Evolutionary conservation across 2,797 vertebrate species (phyloP), one percentile per base, ranked within the genome.

Genomic region (Acipenser ruthenus): DNA sequence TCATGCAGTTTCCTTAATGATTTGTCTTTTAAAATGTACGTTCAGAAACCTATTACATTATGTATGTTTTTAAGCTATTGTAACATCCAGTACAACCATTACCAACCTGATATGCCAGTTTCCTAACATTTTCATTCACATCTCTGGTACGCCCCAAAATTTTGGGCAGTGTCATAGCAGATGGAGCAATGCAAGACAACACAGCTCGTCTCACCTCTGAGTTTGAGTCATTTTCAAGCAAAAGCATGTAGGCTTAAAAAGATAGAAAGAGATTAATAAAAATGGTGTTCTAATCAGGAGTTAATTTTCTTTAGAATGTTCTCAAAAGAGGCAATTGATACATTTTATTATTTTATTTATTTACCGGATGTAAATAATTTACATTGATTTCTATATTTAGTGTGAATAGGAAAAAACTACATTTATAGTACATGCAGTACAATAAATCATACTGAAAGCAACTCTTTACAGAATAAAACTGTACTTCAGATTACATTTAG

Each of bases 221-320:
- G 71, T 95, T 97, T 0, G 87, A 84, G 71, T 99, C 96, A 63
- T 94, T 95, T 80, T 97, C 95, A 76, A 99, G 84, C 73, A 98
- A 81, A 48, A 77, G 77, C 79, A 77, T 74, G 74, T 96, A 99
- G 0, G 93, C 96, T 99, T 67, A 69, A 86, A 77, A 79, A 6
- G 55, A 49, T 37, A 64, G 6, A 6, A 47, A 50, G 47, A 70
- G n/a, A 47, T 0, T 12, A 4, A 63, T 1, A 5, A 56, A 72
- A 7, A 65, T 0, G 60, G 3, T 55, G n/a, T 55, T 55, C n/a
- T 55, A 55, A 55, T 55, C n/a, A 55, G n/a, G 53, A 6, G n/a
- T n/a, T 55, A 55, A 10, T 55, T 10, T n/a, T 55, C n/a, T 55
- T 55, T n/a, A 55, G 7, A 55, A 9, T 55, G 53, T 55, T 10